Evolutionary conservation across 2,888 invertebrate species (phyloP).

Genomic region (Mythimna pallens): DNA sequence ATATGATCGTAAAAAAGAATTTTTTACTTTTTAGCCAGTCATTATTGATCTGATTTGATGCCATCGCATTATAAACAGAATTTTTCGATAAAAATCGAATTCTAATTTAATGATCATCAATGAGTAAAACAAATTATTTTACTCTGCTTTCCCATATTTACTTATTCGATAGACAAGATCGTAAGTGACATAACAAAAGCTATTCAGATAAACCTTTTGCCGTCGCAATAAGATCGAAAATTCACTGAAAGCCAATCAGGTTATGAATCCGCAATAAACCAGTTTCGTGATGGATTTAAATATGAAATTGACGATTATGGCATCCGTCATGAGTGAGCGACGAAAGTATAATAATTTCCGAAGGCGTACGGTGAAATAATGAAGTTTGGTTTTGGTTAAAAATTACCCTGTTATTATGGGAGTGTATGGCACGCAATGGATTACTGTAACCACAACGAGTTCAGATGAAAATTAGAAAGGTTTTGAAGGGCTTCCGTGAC

Average conservation of each 20-base stretch:
- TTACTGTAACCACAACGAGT: slow-evolving; percentile 47
- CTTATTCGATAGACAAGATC: slow-evolving; percentile 32
- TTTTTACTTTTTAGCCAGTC: no score
- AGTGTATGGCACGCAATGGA: slow-evolving; percentile 49
- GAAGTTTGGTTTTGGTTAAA: slow-evolving; percentile 63
- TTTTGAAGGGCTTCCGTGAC: slow-evolving; percentile 28
- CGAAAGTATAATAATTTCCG: slow-evolving; percentile 72
- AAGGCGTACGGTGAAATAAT: slow-evolving; percentile 66
- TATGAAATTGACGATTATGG: slow-evolving; percentile 63
- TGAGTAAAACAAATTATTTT: slow-evolving; percentile 48
- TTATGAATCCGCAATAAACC: slow-evolving; percentile 60
- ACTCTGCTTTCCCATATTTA: slow-evolving; percentile 54
- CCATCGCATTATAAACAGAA: slow-evolving; percentile 1
- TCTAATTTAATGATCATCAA: slow-evolving; percentile 41
- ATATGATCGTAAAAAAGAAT: neutral
- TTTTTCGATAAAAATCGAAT: slow-evolving; percentile 22
- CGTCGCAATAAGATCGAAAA: slow-evolving; percentile 17
- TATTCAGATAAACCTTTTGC: neutral
- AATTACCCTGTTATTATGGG: slow-evolving; percentile 60
- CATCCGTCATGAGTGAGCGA: slow-evolving; percentile 62
- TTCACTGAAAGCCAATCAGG: slow-evolving; percentile 15
- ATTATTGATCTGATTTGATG: slow-evolving; percentile 9
- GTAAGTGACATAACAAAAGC: neutral
- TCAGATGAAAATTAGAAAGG: slow-evolving; percentile 49
- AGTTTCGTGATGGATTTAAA: slow-evolving; percentile 65